Conservation (phyloP, 2,113 vertebrate genomes). For the Tetraodon nigroviridis region DNA sequence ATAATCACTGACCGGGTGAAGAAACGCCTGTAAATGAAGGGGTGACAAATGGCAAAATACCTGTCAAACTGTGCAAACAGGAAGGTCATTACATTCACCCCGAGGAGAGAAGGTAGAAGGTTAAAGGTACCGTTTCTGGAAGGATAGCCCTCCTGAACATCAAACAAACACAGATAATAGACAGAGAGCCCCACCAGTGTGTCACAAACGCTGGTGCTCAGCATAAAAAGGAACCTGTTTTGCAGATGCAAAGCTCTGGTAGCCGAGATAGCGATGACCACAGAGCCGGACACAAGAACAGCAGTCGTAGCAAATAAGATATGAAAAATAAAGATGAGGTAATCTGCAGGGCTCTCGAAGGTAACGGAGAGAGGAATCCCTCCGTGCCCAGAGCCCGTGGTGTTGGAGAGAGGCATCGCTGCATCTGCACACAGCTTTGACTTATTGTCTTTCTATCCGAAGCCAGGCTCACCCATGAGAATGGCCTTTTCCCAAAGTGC, state of each 20-base stretch:
- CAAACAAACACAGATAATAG: constrained; percentile 69
- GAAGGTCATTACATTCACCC: constrained; percentile 66
- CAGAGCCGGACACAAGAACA: constrained; percentile 58
- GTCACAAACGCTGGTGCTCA: constrained; percentile 69
- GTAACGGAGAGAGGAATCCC: constrained; percentile 56
- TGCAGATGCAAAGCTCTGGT: constrained; percentile 54
- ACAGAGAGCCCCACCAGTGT: constrained; percentile 64
- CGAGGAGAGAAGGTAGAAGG: constrained; percentile 56
- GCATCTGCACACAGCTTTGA: too few relatives aligned
- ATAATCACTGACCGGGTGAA: constrained; percentile 45
- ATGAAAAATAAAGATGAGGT: constrained; percentile 64
- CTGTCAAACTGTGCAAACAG: constrained; percentile 70
- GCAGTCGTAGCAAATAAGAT: constrained; percentile 56
- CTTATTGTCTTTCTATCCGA: not conserved
- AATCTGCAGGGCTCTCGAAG: constrained; percentile 53
- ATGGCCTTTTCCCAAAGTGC: too few relatives aligned
- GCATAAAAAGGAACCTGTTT: constrained; percentile 71
- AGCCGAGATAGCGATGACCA: constrained; percentile 54
- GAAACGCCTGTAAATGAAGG: constrained; percentile 60
- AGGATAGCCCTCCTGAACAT: constrained; percentile 67
- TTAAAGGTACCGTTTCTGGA: constrained; percentile 59
- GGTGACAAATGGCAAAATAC: constrained; percentile 63
- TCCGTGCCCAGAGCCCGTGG: constrained; percentile 17
- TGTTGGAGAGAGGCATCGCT: constrained; percentile 22
- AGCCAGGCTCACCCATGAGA: not conserved